Base-by-base conservation (phyloP, 2,888 invertebrate species). In the Magallana nippona region DNA sequence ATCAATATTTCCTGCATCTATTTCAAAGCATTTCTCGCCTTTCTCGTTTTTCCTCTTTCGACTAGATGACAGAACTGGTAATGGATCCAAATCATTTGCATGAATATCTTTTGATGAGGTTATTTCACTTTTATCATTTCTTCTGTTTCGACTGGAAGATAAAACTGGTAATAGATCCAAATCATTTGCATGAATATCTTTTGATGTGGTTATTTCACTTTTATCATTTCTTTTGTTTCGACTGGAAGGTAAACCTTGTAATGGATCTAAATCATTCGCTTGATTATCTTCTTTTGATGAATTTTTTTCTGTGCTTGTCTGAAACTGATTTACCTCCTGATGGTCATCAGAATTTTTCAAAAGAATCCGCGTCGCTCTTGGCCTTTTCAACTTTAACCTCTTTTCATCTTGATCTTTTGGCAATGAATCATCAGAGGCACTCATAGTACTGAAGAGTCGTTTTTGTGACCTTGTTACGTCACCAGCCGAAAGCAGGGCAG, bases 401-500 rank as follows among this genome's bases (percentile, higher is more conserved):
- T 57, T 82, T 32, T 32, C 32, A 27, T 17, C 44, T 13, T 44
- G 19, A 2, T 27, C 57, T 58, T n/a, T n/a, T 13, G 19, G 19
- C 19, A 55, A 15, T 27, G 60, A 27, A 17, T 19, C 71, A 71
- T 22, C 27, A 71, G 71, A 71, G 22, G 71, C 10, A 27, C 32
- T 13, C 27, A 71, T 15, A 15, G 32, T 11, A 71, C 32, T 27
- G 22, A 22, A 71, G 10, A 32, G 27, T 27, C 71, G 32, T 22
- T 71, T 71, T 71, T 13, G 13, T 71, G 32, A 15, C 13, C 32
- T 71, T 55, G 60, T 17, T 10, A 62, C 22, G 56, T 58, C 55
- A 56, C 58, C 80, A 78, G 56, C 78, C 55, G 62, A 32, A 10
- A 81, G 78, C 8, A 62, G 56, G 27, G 77, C 84, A 27, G 78